Conservation (phyloP, 2,888 invertebrate genomes). For the Sepioteuthis lessoniana region DNA sequence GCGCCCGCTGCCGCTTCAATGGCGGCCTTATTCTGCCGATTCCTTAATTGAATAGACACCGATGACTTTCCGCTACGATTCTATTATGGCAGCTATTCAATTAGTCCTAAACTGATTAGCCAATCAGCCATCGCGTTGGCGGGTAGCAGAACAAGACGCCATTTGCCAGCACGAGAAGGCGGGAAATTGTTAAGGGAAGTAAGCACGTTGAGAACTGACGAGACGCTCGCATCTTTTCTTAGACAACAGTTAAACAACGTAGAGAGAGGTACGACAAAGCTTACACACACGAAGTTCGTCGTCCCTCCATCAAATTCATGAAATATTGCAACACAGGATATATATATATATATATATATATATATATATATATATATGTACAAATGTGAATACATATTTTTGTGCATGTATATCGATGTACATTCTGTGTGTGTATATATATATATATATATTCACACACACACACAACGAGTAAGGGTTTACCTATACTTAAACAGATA, state of each 20-base stretch:
- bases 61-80: background rate
- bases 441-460: too few relatives aligned
- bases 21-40: background rate
- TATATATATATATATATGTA: background rate
- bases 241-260: background rate
- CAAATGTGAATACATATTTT: too few relatives aligned
- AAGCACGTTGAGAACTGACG: background rate
- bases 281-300: background rate
- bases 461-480: too few relatives aligned
- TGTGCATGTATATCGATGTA: background rate
- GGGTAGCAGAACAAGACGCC: background rate
- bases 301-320: background rate
- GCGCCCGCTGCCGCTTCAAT: background rate
- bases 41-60: conserved; percentile 23
- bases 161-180: background rate
- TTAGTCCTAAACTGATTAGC: conserved; percentile 33
- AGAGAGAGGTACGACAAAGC: background rate
- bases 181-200: background rate
- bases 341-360: background rate
- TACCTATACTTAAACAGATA: too few relatives aligned
- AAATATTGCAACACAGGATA: background rate
- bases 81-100: conserved; percentile 21
- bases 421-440: too few relatives aligned
- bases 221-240: background rate
- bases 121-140: background rate